Evolutionary conservation across 2,888 invertebrate species (phyloP).

Genomic region (Stomorhina lunata): DNA sequence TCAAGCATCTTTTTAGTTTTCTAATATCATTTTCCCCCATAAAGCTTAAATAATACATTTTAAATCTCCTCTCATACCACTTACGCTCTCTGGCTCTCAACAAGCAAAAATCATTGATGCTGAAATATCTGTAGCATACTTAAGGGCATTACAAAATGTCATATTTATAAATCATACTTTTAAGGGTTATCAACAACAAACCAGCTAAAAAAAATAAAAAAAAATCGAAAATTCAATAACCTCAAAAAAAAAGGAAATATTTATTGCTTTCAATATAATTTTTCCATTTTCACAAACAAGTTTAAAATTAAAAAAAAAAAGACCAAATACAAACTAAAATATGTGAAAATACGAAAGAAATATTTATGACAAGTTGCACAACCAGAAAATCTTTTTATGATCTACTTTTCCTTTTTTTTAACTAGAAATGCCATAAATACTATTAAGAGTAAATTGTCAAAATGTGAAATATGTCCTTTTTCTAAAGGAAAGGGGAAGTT

Average conservation of each 20-base stretch:
- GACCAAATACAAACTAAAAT: background rate
- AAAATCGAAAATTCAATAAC: background rate
- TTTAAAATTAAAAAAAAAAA: background rate
- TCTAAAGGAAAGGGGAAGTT: background rate
- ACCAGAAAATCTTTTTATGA: slow-evolving; percentile 45
- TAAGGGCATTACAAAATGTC: slow-evolving; percentile 4
- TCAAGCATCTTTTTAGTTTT: too few species aligned
- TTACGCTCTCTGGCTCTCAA: too few species aligned
- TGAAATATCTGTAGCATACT: slow-evolving; percentile 21
- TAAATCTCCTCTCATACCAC: background rate
- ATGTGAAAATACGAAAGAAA: background rate
- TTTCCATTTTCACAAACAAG: background rate
- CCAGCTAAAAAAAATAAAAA: background rate
- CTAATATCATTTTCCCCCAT: too few species aligned
- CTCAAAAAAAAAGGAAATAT: background rate
- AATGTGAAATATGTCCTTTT: background rate
- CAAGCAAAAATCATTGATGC: background rate
- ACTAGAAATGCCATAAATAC: slow-evolving; percentile 33
- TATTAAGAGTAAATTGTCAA: background rate
- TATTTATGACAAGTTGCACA: background rate
- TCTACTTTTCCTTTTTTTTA: slow-evolving; percentile 41
- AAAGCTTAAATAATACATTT: too few species aligned
- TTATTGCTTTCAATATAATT: background rate
- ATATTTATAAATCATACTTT: slow-evolving; percentile 37
- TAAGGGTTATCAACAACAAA: slow-evolving; percentile 13